Conservation (phyloP, 2,888 invertebrate species). For the Caenorhabditis uteleia region DNA sequence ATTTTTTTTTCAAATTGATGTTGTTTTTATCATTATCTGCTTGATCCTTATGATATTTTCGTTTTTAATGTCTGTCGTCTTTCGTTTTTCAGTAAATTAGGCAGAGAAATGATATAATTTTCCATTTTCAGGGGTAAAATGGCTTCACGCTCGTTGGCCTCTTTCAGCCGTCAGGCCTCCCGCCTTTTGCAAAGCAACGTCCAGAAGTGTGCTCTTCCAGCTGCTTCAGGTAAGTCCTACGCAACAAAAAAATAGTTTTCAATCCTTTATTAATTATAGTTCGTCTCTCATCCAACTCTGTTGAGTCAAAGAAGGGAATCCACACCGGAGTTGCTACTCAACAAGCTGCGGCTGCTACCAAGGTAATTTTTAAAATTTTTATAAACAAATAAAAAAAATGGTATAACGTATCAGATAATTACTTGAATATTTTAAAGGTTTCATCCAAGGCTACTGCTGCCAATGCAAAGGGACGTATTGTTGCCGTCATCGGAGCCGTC, state of each 20-base stretch:
- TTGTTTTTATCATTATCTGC: conserved; percentile 1
- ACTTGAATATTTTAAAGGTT: conserved; percentile 28
- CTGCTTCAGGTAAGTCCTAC: conserved; percentile 38
- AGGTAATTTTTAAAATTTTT: conserved; percentile 12
- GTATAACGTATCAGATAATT: not conserved
- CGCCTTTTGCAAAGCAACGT: conserved; percentile 57
- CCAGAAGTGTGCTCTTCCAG: conserved; percentile 50
- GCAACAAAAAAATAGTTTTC: not conserved
- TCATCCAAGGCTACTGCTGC: conserved; percentile 53
- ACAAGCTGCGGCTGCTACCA: conserved; percentile 56
- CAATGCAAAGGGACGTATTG: conserved; percentile 73
- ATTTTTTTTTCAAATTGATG: conserved; percentile 1
- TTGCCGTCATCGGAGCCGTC: conserved; percentile 94
- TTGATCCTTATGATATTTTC: not conserved
- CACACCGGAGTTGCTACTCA: conserved; percentile 51
- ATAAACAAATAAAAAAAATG: too few relatives aligned
- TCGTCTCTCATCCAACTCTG: conserved; percentile 49
- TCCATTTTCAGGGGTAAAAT: conserved; percentile 41
- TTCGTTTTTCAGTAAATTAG: conserved; percentile 1
- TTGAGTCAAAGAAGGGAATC: conserved; percentile 57
- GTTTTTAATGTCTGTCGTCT: not conserved
- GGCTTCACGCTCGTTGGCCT: conserved; percentile 59
- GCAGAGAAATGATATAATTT: not conserved
- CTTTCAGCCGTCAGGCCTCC: conserved; percentile 55
- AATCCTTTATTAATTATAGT: conserved; percentile 42